Base-by-base conservation (phyloP, 2,113 vertebrate species). In the Bos taurus region DNA sequence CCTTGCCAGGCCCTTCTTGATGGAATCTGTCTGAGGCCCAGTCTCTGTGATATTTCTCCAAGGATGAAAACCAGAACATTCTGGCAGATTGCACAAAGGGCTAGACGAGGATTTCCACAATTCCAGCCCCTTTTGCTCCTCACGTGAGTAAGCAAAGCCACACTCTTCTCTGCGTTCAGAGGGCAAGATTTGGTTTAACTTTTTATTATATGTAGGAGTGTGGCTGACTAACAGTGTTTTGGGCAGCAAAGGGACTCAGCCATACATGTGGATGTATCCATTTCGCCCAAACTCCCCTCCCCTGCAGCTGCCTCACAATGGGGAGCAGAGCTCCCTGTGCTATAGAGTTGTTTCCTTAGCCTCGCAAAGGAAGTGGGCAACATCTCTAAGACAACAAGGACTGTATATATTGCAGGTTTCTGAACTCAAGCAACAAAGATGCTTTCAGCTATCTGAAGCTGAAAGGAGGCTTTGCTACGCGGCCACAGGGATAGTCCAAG, bases 211-310 rank as follows among this genome's bases (percentile, higher is more conserved):
- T 23, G n/a, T 23, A 40, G 67, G 67, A 71, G n/a, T 12, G 19
- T 12, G 67, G n/a, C 67, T 23, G 67, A 40, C 8, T 6, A 12
- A 12, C 1, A 3, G 19, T 6, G n/a, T 23, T 21, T 21, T 6
- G 21, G 67, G 19, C 67, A 23, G 67, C n/a, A 21, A 2, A 40
- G 19, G 67, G n/a, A 0, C n/a, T 40, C n/a, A 6, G 19, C 67
- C 0, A 2, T 2, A 11, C n/a, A 0, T 12, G 67, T 2, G 9
- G 19, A 0, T 2, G n/a, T 1, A 23, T 6, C 67, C 19, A 0
- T 23, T 6, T 12, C 5, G 5, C 67, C n/a, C n/a, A 40, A 0
- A 23, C n/a, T 23, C 4, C n/a, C 67, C 64, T 21, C 67, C 3
- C 16, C 19, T 23, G n/a, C n/a, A 40, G 67, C 67, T 2, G 19